Percentiles rank a stretch among this genome's conserved stretches.
Evolutionary conservation across 2,113 vertebrate species (phyloP).

Genomic region (Sphyrna mokarran): DNA sequence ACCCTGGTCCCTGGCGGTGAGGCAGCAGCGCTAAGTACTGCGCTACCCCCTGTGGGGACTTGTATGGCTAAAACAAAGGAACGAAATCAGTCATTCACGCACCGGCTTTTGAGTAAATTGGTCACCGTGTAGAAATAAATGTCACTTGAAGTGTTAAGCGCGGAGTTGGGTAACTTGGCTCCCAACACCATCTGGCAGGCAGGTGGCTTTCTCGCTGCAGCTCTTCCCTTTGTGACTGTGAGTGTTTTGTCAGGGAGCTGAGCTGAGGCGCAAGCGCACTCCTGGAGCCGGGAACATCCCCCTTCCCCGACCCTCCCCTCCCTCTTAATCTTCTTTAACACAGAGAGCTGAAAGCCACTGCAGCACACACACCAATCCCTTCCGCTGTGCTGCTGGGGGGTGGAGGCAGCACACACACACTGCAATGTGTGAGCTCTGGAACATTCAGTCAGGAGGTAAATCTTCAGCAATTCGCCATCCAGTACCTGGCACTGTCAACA

Average conservation of each 20-base stretch:
- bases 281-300: background rate
- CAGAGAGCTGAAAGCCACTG: background rate
- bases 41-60: background rate
- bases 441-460: background rate
- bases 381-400: background rate
- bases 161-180: background rate
- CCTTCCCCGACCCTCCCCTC: background rate
- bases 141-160: background rate
- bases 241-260: background rate
- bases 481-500: no score
- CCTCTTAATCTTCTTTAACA: background rate
- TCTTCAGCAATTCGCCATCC: background rate
- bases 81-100: background rate
- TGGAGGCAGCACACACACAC: background rate
- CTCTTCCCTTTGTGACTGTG: background rate
- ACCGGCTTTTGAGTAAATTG: background rate
- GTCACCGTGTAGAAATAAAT: background rate
- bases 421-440: background rate
- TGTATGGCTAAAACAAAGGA: background rate
- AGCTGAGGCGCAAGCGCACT: background rate
- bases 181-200: conserved; percentile 33
- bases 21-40: no score
- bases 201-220: conserved; percentile 4
- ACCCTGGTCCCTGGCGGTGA: no score
- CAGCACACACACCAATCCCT: conserved; percentile 24